Evolutionary conservation across 2,888 invertebrate species (phyloP).

Genomic region (Amblyjoppa fuscipennis): DNA sequence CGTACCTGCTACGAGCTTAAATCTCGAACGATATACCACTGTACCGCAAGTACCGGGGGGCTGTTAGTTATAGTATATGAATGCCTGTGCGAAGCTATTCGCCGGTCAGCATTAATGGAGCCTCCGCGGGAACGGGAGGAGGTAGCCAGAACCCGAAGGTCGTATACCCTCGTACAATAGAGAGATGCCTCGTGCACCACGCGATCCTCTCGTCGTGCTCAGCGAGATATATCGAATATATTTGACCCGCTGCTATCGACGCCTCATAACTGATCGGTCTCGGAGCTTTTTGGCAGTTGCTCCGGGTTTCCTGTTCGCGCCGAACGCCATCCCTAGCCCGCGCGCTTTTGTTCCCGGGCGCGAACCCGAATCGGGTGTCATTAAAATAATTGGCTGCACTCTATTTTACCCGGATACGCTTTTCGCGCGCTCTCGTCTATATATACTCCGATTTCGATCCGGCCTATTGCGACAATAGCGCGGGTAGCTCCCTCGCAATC

Average conservation of each 20-base stretch:
- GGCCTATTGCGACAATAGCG: slow-evolving; percentile 16
- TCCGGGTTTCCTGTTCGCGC: slow-evolving; percentile 4
- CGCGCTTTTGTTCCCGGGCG: slow-evolving; percentile 37
- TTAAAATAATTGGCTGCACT: slow-evolving; percentile 63
- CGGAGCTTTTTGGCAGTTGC: slow-evolving; percentile 48
- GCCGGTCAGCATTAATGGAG: slow-evolving; percentile 56
- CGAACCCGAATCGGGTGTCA: slow-evolving; percentile 47
- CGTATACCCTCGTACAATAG: slow-evolving; percentile 57
- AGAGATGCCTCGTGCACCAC: slow-evolving; percentile 54
- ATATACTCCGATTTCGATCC: not conserved
- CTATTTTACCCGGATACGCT: slow-evolving; percentile 38
- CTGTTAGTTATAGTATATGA: slow-evolving; percentile 10
- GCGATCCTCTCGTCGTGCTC: slow-evolving; percentile 22
- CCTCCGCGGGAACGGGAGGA: slow-evolving; percentile 17
- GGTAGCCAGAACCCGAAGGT: not conserved
- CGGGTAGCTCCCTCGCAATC: not conserved
- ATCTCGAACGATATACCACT: slow-evolving; percentile 29
- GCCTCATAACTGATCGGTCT: slow-evolving; percentile 65
- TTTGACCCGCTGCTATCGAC: slow-evolving; percentile 66
- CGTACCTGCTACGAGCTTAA: not conserved
- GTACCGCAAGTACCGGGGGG: slow-evolving; percentile 12
- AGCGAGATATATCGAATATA: slow-evolving; percentile 60
- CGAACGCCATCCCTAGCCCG: not conserved
- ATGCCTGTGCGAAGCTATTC: slow-evolving; percentile 11
- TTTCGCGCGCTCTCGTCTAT: not conserved